Conservation (phyloP, 2,797 vertebrate species). For the Falco cherrug region DNA sequence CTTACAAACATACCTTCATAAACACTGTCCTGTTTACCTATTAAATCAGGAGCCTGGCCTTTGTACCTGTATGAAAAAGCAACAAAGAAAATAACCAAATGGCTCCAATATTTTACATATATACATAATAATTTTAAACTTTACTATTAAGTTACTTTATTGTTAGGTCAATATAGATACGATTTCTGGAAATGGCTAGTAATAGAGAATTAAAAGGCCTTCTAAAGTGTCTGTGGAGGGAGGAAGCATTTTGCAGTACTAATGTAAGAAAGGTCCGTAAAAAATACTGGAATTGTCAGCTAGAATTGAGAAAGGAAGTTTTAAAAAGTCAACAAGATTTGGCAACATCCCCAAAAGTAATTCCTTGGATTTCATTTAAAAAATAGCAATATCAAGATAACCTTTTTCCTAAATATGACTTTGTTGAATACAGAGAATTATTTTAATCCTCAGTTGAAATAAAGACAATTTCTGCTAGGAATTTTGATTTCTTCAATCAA, state of each 20-base stretch:
- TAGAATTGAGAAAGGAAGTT: not conserved
- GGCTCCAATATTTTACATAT: not conserved
- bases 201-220: not conserved
- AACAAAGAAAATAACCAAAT: not conserved
- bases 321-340: not conserved
- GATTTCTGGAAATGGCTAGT: not conserved
- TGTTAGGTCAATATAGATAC: not conserved
- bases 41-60: constrained; percentile 95
- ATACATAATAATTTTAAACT: not conserved
- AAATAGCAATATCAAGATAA: not conserved
- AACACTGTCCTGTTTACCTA: constrained; percentile 98
- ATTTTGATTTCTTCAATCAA: not conserved
- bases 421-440: not conserved
- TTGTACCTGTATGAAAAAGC: constrained; percentile 85
- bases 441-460: not conserved
- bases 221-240: not conserved
- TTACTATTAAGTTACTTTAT: not conserved
- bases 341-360: not conserved
- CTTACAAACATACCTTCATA: constrained; percentile 90
- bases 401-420: not conserved
- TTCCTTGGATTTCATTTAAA: not conserved
- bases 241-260: not conserved
- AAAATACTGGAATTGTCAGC: not conserved
- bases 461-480: not conserved
- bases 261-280: not conserved